Conservation (phyloP, 1,140 invertebrate species). For the Steinernema khuongi region DNA sequence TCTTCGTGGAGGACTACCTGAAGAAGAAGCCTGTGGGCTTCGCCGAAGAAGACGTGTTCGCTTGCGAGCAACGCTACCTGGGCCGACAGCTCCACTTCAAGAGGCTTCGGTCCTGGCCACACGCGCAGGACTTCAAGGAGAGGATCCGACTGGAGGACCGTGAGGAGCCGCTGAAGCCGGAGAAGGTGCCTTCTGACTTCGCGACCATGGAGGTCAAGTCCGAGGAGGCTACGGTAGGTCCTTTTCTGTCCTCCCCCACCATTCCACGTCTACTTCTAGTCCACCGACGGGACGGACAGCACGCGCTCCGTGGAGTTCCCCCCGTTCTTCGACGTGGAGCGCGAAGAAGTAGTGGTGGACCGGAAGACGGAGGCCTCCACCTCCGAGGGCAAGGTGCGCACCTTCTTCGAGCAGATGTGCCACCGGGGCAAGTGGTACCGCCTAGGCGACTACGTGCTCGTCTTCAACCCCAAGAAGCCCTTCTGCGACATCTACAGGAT, state of each 20-base stretch:
- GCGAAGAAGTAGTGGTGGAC: constrained; percentile 32
- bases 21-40: constrained; percentile 68
- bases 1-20: constrained; percentile 91
- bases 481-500: constrained; percentile 73
- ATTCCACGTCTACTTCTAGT: constrained; percentile 8
- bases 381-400: constrained; percentile 31
- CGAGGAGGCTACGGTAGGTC: constrained; percentile 23
- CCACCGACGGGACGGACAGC: constrained; percentile 3
- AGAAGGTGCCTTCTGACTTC: constrained; percentile 34
- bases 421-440: constrained; percentile 37
- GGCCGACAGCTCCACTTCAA: constrained; percentile 47
- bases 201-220: constrained; percentile 21
- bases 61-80: constrained; percentile 90
- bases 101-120: constrained; percentile 41
- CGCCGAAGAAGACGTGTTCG: constrained; percentile 87
- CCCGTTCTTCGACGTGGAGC: constrained; percentile 38
- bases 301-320: constrained; percentile 12
- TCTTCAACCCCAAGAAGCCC: constrained; percentile 44
- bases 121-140: constrained; percentile 29
- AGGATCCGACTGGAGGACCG: constrained; percentile 30
- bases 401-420: constrained; percentile 55
- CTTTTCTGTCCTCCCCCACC: background rate
- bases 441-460: constrained; percentile 46
- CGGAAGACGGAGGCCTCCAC: constrained; percentile 13
- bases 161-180: constrained; percentile 23